Evolutionary conservation across 2,113 vertebrate species (phyloP), one percentile per base, ranked within the genome.

Genomic region (Erythrocercus mccallii): DNA sequence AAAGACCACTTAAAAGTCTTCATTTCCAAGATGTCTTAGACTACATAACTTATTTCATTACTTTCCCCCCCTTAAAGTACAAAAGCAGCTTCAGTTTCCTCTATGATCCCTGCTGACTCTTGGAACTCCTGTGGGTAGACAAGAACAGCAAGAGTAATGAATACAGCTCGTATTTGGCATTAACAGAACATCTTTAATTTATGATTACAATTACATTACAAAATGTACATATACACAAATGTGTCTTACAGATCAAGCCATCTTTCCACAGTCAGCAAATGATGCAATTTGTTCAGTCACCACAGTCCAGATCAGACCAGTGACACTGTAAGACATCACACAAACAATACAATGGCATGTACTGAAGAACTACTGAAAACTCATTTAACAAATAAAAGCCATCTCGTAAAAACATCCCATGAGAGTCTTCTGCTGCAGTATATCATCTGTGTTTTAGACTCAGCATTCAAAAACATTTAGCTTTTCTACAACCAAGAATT

Each of bases 311-410:
- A 89, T 87, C 78, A 92, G 54, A 90, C 74, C 76, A 96, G 90
- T 86, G 92, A 89, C 84, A 93, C 68, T 90, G 53, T 51, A 94
- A 84, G 89, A 70, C 86, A 94, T 81, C 80, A 94, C 31, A 10
- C 81, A 88, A 85, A 57, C 84, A 92, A 76, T 44, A 94, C 90
- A 95, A 95, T 77, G 88, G 78, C 78, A 51, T 33, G 81, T 82
- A 88, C 81, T 77, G 61, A 95, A 81, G 48, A 94, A 95, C 87
- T 92, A 95, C 92, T 82, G 87, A 92, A 95, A 92, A 85, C 45
- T 91, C 74, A 90, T 87, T 91, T 62, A 91, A 84, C 84, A 95
- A 96, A 94, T 96, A 88, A 95, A 93, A 94, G 40, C 71, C 64
- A 73, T 82, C 92, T 88, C 8, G 0, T 76, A 91, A 90, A 88